Evolutionary conservation across 2,113 vertebrate genomes (phyloP).

Genomic region (Labrus mixtus): DNA sequence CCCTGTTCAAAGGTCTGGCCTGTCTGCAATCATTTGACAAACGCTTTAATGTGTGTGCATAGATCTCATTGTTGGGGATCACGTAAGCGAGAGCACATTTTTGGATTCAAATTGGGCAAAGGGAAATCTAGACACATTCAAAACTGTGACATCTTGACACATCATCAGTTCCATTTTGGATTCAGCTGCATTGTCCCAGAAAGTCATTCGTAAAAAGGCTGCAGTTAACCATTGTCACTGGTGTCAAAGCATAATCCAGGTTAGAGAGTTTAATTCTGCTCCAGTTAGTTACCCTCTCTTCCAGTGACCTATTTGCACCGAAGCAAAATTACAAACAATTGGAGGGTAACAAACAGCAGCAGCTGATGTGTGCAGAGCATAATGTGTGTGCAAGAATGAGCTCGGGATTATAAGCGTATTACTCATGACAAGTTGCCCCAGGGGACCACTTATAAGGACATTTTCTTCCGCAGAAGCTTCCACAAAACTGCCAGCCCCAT

Average conservation of each 20-base stretch:
- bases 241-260: conserved; percentile 67
- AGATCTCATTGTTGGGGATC: conserved; percentile 53
- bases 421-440: conserved; percentile 68
- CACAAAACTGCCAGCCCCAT: conserved; percentile 61
- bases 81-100: conserved; percentile 58
- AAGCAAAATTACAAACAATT: conserved; percentile 69
- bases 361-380: conserved; percentile 65
- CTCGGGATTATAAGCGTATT: conserved; percentile 69
- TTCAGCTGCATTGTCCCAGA: conserved; percentile 56
- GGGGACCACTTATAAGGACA: conserved; percentile 55
- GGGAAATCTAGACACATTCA: conserved; percentile 58
- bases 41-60: conserved; percentile 25
- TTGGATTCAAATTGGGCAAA: conserved; percentile 61
- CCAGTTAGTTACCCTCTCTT: conserved; percentile 68
- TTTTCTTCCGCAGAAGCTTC: conserved; percentile 42
- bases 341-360: conserved; percentile 51
- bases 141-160: conserved; percentile 57
- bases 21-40: conserved; percentile 62
- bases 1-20: conserved; percentile 60
- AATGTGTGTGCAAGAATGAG: conserved; percentile 66
- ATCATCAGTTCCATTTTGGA: conserved; percentile 64
- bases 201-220: conserved; percentile 59
- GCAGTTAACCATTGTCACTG: conserved; percentile 56
- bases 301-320: conserved; percentile 74
- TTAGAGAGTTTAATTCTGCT: conserved; percentile 73